phyloP scores from a whole-genome alignment of 2,113 vertebrate genomes.

The Crocuta crocuta region DNA sequence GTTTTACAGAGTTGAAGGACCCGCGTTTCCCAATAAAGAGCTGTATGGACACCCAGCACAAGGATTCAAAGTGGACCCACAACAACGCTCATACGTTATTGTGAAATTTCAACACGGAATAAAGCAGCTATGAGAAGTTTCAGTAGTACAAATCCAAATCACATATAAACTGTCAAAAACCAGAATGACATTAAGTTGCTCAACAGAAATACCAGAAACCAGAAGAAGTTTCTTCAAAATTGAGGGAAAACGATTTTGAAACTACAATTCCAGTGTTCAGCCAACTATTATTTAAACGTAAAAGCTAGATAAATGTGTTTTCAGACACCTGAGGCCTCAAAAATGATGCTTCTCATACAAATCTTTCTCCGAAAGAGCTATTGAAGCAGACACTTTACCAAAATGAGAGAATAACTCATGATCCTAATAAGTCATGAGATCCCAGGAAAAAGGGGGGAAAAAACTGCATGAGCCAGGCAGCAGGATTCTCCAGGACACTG shows the following conservation, averaged over 20 bases:
- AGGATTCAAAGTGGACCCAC: not conserved
- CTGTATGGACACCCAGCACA: not conserved
- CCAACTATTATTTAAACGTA: not conserved
- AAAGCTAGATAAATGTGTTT: not conserved
- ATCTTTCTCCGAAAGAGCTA: not conserved
- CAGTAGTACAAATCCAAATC: not conserved
- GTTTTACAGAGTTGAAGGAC: not conserved
- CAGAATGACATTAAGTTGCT: not conserved
- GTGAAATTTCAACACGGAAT: not conserved
- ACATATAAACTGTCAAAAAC: not conserved
- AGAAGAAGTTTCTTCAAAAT: not conserved
- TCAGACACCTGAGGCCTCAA: not conserved
- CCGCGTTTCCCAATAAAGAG: not conserved
- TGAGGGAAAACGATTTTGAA: not conserved
- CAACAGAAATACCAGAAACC: not conserved
- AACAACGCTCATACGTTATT: accelerated
- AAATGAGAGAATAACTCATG: not conserved
- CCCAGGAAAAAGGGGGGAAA: not conserved
- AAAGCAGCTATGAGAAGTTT: not conserved
- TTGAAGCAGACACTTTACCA: not conserved
- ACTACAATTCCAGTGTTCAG: not conserved
- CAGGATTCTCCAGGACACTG: not conserved
- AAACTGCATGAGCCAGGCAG: not conserved
- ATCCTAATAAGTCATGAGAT: not conserved
- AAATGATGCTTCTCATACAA: not conserved